Conservation (phyloP, 1,140 invertebrate species). For the Neodiprion fabricii region DNA sequence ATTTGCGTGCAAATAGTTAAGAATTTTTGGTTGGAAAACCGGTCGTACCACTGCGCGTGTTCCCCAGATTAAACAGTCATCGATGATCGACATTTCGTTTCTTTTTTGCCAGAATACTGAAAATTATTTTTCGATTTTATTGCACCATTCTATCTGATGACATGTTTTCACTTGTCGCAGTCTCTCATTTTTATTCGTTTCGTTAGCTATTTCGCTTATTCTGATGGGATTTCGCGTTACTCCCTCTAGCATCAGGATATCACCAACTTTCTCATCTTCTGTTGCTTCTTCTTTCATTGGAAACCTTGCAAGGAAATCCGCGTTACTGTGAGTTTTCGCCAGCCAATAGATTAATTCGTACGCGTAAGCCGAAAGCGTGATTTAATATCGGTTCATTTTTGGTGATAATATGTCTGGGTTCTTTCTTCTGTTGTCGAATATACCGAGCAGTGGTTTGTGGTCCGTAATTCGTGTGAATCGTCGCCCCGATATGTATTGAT, state of each 20-base stretch:
- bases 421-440: slow-evolving; percentile 34
- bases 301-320: slow-evolving; percentile 27
- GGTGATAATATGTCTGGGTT: slow-evolving; percentile 40
- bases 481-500: slow-evolving; percentile 54
- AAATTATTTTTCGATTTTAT: slow-evolving; percentile 8
- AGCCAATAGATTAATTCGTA: slow-evolving; percentile 31
- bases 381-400: slow-evolving; percentile 27
- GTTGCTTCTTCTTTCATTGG: slow-evolving; percentile 19
- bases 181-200: slow-evolving; percentile 10
- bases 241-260: slow-evolving; percentile 21
- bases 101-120: slow-evolving; percentile 7
- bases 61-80: slow-evolving; percentile 33
- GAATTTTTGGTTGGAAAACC: slow-evolving; percentile 32
- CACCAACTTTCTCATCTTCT: slow-evolving; percentile 11
- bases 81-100: slow-evolving; percentile 20
- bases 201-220: slow-evolving; percentile 9
- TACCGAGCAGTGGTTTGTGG: slow-evolving; percentile 48
- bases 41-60: slow-evolving; percentile 48
- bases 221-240: slow-evolving; percentile 12
- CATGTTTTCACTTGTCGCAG: slow-evolving; percentile 18
- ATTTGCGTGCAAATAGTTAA: slow-evolving; percentile 46
- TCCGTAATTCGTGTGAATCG: slow-evolving; percentile 49
- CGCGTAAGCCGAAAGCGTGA: slow-evolving; percentile 26
- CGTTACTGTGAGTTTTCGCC: slow-evolving; percentile 21
- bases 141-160: slow-evolving; percentile 10